phyloP scores from a whole-genome alignment of 2,797 vertebrate genomes.

The Iguana delicatissima region DNA sequence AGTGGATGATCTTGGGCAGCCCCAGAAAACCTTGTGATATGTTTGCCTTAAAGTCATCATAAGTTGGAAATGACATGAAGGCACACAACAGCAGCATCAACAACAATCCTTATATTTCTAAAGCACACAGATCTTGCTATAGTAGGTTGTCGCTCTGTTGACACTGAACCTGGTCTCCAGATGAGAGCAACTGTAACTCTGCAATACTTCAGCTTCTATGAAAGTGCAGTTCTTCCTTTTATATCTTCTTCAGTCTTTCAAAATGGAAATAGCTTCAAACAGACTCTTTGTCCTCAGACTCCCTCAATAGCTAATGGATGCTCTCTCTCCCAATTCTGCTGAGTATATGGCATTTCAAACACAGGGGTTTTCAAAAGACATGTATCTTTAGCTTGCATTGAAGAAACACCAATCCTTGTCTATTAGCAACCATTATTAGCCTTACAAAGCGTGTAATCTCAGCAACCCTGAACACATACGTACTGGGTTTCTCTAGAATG shows the following conservation, averaged over 20 bases:
- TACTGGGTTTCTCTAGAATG: background rate
- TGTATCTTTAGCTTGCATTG: background rate
- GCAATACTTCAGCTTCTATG: background rate
- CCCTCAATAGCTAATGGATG: background rate
- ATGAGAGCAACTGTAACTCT: background rate
- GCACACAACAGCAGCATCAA: no score
- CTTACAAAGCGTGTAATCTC: background rate
- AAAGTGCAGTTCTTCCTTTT: background rate
- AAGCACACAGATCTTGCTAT: background rate
- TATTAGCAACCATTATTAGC: conserved; percentile 3
- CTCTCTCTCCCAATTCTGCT: background rate
- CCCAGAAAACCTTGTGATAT: no score
- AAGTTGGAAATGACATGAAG: no score
- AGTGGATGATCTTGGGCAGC: no score
- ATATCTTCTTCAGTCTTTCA: background rate
- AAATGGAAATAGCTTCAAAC: background rate
- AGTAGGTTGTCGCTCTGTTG: background rate
- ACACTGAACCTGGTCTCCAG: background rate
- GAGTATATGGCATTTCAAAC: conserved; percentile 2
- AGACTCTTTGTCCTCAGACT: background rate
- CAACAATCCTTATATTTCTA: no score
- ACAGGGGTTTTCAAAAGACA: no score
- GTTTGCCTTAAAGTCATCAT: no score
- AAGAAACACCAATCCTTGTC: background rate
- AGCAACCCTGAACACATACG: background rate